Evolutionary conservation across 2,113 vertebrate species (phyloP).

Genomic region (Malurus melanocephalus): DNA sequence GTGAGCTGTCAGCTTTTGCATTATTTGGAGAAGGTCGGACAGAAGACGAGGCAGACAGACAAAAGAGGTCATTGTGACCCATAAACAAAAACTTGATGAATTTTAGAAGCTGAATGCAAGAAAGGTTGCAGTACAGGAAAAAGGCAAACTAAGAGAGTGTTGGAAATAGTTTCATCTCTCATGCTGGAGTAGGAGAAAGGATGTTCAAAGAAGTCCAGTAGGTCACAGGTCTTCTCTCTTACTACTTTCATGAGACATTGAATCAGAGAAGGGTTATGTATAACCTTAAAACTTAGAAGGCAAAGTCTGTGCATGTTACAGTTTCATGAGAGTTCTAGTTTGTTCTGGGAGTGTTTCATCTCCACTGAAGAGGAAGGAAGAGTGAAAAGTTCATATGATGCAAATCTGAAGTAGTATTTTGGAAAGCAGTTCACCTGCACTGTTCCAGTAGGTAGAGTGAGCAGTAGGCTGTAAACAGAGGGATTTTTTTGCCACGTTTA

Average conservation of each 20-base stretch:
- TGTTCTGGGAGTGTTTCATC: background rate
- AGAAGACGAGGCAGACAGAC: background rate
- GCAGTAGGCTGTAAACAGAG: background rate
- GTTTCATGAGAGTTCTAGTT: background rate
- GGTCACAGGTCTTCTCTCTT: background rate
- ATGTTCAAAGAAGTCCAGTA: background rate
- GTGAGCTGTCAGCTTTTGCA: background rate
- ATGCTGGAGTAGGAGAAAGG: background rate
- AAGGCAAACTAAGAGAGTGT: accelerated
- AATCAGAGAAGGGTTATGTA: background rate
- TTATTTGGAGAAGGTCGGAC: background rate
- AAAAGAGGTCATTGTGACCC: background rate
- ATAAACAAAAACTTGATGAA: background rate
- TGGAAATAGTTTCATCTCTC: background rate
- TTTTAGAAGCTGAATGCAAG: background rate
- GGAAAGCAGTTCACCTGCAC: background rate
- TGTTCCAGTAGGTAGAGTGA: background rate
- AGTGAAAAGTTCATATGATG: background rate
- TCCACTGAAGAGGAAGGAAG: background rate
- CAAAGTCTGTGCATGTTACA: background rate
- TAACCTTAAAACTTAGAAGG: background rate
- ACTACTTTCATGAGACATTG: background rate
- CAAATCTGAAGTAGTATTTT: background rate
- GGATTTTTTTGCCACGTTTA: background rate
- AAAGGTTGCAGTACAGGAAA: background rate